Evolutionary conservation across 2,113 vertebrate genomes (phyloP).

Genomic region (Scomber japonicus): DNA sequence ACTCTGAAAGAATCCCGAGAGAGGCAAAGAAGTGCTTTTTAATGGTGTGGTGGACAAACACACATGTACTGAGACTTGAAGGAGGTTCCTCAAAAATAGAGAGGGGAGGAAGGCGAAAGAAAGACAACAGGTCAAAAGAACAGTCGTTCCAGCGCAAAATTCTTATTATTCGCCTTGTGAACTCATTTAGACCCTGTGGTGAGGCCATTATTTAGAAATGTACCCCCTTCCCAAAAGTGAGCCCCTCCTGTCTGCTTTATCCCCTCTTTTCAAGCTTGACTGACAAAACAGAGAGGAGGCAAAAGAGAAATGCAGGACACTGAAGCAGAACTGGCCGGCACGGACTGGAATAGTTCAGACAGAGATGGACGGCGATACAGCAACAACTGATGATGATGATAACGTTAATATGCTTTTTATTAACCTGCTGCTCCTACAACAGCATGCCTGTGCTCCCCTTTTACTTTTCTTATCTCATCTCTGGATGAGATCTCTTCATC

Average conservation of each 20-base stretch:
- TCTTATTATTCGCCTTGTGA: not conserved
- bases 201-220: constrained; percentile 39
- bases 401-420: not conserved
- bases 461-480: not conserved
- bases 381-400: not conserved
- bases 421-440: not conserved
- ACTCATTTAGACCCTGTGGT: constrained; percentile 17
- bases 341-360: not conserved
- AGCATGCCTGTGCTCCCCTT: not conserved
- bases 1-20: constrained; percentile 37
- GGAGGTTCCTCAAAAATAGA: not conserved
- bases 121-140: not conserved
- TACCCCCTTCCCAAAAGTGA: constrained; percentile 26
- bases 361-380: not conserved
- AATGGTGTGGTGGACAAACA: constrained; percentile 5
- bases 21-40: constrained; percentile 20
- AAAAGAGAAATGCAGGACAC: constrained; percentile 8
- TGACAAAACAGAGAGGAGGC: constrained; percentile 10
- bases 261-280: constrained; percentile 19
- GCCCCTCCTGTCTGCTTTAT: constrained; percentile 7
- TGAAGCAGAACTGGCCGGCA: constrained; percentile 15
- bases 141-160: constrained; percentile 17
- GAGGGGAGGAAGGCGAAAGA: not conserved
- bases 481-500: not conserved
- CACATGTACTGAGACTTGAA: not conserved